phyloP scores from a whole-genome alignment of 2,113 vertebrate species.

The Myiagra hebetior region DNA sequence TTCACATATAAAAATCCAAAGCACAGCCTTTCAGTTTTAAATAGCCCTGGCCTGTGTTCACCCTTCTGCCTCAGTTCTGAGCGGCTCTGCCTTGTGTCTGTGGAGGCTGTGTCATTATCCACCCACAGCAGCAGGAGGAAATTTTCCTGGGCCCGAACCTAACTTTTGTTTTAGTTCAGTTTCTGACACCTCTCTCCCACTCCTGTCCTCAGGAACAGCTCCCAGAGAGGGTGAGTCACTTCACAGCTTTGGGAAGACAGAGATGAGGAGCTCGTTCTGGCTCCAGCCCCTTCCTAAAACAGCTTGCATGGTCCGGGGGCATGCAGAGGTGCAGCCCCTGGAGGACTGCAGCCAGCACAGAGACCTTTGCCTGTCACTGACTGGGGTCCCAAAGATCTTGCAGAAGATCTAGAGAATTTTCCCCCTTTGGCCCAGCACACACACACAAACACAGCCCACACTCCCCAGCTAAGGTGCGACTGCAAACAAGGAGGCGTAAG shows the following conservation, averaged over 20 bases:
- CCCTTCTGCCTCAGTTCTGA: not conserved
- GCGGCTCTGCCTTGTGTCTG: not conserved
- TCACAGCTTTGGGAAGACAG: not conserved
- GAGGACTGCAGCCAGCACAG: not conserved
- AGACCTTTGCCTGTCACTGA: not conserved
- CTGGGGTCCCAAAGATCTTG: not conserved
- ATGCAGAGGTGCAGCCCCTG: not conserved
- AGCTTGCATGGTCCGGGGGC: accelerated
- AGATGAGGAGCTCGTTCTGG: not conserved
- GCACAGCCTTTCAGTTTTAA: slow-evolving; percentile 9
- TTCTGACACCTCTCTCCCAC: slow-evolving; percentile 12
- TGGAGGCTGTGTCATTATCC: slow-evolving; percentile 39
- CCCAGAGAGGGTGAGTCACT: slow-evolving; percentile 10
- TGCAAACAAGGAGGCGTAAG: not conserved
- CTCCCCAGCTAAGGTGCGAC: not conserved
- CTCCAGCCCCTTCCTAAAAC: not conserved
- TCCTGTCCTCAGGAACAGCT: not conserved
- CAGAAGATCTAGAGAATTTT: not conserved
- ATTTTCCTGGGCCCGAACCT: not conserved
- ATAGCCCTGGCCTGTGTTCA: not conserved
- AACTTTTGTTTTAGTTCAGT: not conserved
- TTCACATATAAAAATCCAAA: not conserved
- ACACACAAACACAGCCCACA: not conserved
- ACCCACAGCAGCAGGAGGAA: slow-evolving; percentile 8
- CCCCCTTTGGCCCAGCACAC: not conserved